Base-by-base conservation (phyloP, 2,113 vertebrate species). In the Neomonachus schauinslandi region DNA sequence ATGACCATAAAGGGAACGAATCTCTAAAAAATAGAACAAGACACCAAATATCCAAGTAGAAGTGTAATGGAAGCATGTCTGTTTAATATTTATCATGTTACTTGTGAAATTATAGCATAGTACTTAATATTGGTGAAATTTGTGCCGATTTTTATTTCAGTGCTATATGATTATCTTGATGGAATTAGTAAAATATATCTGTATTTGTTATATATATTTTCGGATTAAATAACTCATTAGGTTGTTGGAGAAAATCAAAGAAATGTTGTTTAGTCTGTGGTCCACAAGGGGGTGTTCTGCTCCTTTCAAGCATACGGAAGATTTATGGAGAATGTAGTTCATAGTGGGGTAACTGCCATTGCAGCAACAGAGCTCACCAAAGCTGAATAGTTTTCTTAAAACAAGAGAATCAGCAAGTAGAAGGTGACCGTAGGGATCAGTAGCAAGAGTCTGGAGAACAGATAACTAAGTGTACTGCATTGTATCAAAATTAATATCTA, bases 51-150 rank as follows among this genome's bases (percentile, higher is more conserved):
- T 95, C 65, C 85, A 96, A 95, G 76, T 90, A 91, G 76, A 82
- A 90, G 33, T 94, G 6, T 79, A 89, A 67, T 86, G 49, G 77
- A 36, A 49, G 12, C 11, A 0, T 87, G 9, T 81, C 46, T 31
- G 26, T 93, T 97, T 95, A 79, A 91, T 95, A 95, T 88, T 90
- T 74, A 87, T 96, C n/a, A 51, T 93, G 33, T 79, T 93, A 79
- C 63, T 76, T 93, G 80, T 97, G 42, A 94, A 96, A 89, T 93
- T 91, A 88, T 91, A 82, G 88, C 51, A 65, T 82, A 88, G 39
- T 91, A 82, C 42, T 96, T 95, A 71, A 71, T 57, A 59, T 92
- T 95, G 63, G 39, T 95, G 67, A 90, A 89, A 90, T 92, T 92
- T 89, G 13, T 96, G 24, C 84, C 90, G 22, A 86, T 95, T 95